phyloP scores from a whole-genome alignment of 2,888 invertebrate species.

The Eumacrocentrus americanus region DNA sequence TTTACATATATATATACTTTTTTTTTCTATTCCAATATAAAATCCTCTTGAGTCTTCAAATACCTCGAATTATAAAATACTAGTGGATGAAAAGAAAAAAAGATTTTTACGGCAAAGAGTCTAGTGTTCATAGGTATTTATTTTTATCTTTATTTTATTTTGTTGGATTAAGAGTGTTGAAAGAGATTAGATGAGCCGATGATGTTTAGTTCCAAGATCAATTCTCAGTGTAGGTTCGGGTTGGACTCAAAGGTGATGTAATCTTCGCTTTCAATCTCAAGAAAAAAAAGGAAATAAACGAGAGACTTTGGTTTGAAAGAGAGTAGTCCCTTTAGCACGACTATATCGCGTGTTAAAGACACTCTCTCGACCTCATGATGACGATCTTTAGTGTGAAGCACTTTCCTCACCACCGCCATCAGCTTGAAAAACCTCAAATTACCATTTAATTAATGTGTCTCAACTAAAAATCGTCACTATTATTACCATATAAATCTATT shows the following conservation, averaged over 20 bases:
- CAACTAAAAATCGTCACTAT: no score
- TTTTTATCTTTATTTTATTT: no score
- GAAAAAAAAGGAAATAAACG: constrained; percentile 19
- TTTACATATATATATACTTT: background rate
- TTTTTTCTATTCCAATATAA: constrained; percentile 29
- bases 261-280: constrained; percentile 35
- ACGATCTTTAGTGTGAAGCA: no score
- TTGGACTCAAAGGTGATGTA: constrained; percentile 37
- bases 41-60: constrained; percentile 22
- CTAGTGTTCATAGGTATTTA: constrained; percentile 1
- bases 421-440: no score
- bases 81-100: constrained; percentile 2
- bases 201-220: constrained; percentile 20
- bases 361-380: constrained; percentile 5
- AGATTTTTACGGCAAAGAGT: background rate
- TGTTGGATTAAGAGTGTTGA: constrained; percentile 9
- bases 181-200: constrained; percentile 18
- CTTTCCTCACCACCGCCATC: no score
- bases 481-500: no score
- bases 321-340: constrained; percentile 6
- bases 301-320: constrained; percentile 25
- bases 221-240: constrained; percentile 34
- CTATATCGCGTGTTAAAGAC: constrained; percentile 34
- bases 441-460: no score
- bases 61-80: constrained; percentile 9